Evolutionary conservation across 2,797 vertebrate genomes (phyloP), one percentile per base, ranked within the genome.

Genomic region (Falco concolor): DNA sequence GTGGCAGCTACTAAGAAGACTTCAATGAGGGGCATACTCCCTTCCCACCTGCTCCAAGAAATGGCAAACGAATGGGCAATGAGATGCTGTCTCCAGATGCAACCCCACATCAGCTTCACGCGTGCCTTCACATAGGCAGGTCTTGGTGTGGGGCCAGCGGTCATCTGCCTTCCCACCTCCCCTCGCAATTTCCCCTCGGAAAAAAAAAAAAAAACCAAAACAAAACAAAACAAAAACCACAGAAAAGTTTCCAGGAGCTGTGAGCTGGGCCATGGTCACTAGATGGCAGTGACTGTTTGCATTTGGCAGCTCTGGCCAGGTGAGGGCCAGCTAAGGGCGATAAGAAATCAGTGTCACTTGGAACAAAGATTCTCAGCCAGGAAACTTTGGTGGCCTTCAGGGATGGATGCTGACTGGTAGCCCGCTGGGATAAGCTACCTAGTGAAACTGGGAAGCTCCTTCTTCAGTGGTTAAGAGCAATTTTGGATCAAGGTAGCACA

Each of bases 281-380:
- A 92, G 74, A 21, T 95, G 96, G 93, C 93, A 40, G 92, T 69
- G 93, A 24, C 74, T 69, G 94, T 83, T 95, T 52, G 27, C 79
- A 68, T 92, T 93, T 80, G 90, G 65, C 70, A 28, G 12, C 18
- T n/a, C 38, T 3, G 4, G n/a, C 0, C 27, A 17, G 79, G 9
- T 17, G 40, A 44, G 34, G 40, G 12, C 21, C 19, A 3, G 5
- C 23, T 45, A 5, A 32, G 50, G 38, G 4, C 2, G 52, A 9
- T 11, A 32, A 7, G 25, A 34, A 30, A 52, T 34, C 4, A 2
- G 6, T 11, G 23, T 5, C 25, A 4, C 34, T 36, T 16, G 32
- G 32, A 38, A 13, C 21, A 22, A 47, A 49, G 25, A 7, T 27
- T 57, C 38, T 16, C 22, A 13, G 10, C 3, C 1, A 57, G 49